Conservation (phyloP, 2,888 invertebrate genomes). For the Pheosia tremula region DNA sequence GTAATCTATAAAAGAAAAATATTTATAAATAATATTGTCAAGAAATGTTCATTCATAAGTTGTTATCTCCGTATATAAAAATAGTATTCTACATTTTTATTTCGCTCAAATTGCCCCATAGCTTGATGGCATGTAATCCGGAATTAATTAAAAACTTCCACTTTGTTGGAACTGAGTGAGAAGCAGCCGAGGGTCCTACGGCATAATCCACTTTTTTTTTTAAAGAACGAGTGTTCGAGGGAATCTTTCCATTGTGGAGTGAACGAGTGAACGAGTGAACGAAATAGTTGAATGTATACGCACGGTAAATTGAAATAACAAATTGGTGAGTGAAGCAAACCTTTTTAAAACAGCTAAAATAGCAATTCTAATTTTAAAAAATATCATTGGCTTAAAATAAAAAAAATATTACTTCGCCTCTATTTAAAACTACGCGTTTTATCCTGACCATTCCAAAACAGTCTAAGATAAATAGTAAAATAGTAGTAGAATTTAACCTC, state of each 20-base stretch:
- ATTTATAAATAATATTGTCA: no score
- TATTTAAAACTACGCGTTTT: not conserved
- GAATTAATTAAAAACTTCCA: conserved; percentile 66
- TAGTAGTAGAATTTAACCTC: not conserved
- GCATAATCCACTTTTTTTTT: not conserved
- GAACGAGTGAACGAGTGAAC: not conserved
- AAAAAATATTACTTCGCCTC: not conserved
- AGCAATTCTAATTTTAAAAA: no score
- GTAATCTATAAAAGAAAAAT: no score
- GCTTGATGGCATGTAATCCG: conserved; percentile 29
- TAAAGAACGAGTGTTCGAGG: not conserved
- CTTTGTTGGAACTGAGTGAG: conserved; percentile 40
- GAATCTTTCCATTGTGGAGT: not conserved
- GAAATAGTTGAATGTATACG: not conserved
- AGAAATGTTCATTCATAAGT: no score
- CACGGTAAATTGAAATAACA: no score
- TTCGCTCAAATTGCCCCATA: conserved; percentile 13
- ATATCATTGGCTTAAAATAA: not conserved
- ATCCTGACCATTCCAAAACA: not conserved
- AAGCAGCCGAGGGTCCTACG: conserved; percentile 7
- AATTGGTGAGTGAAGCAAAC: no score
- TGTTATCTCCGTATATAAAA: not conserved
- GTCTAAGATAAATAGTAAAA: conserved; percentile 2
- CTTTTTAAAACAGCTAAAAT: no score
- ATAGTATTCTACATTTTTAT: not conserved